These are phyloP conservation scores for Fissipunctia ypsillon DNA, from an alignment of 2,888 invertebrate species.

Conservation along the genomic window DNA sequence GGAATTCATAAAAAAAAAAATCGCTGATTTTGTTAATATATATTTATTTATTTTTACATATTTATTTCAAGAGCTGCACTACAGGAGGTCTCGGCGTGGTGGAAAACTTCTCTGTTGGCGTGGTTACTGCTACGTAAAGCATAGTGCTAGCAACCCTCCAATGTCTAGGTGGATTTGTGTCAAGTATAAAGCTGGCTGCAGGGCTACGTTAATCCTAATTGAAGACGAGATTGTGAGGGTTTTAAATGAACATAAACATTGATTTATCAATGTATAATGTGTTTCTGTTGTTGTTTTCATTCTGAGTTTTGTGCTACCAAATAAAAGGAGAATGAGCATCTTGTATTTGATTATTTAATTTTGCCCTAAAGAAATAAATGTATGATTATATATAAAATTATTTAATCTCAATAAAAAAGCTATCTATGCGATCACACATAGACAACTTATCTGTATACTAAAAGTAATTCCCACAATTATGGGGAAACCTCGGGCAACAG, in stretches of 20 bases:
- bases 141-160: conserved; percentile 31
- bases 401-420: neutral
- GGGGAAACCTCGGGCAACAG: neutral
- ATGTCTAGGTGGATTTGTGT: conserved; percentile 19
- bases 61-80: conserved; percentile 2
- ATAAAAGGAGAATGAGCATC: neutral
- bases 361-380: neutral
- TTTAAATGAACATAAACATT: conserved; percentile 26
- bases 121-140: conserved; percentile 13
- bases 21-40: neutral
- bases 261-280: neutral
- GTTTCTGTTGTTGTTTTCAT: neutral
- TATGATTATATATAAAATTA: neutral
- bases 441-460: no score
- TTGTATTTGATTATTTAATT: neutral
- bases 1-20: neutral
- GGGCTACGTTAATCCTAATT: conserved; percentile 26
- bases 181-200: conserved; percentile 5
- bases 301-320: neutral
- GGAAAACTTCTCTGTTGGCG: neutral
- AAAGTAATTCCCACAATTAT: neutral
- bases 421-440: neutral
- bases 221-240: conserved; percentile 8
- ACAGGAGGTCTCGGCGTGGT: conserved; percentile 1
- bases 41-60: neutral